A percentile compares a stretch with the other conserved stretches of the same genome.
These are phyloP conservation scores for Synaphobranchus kaupii DNA, from an alignment of 2,797 vertebrate species.

Conservation along the genomic window DNA sequence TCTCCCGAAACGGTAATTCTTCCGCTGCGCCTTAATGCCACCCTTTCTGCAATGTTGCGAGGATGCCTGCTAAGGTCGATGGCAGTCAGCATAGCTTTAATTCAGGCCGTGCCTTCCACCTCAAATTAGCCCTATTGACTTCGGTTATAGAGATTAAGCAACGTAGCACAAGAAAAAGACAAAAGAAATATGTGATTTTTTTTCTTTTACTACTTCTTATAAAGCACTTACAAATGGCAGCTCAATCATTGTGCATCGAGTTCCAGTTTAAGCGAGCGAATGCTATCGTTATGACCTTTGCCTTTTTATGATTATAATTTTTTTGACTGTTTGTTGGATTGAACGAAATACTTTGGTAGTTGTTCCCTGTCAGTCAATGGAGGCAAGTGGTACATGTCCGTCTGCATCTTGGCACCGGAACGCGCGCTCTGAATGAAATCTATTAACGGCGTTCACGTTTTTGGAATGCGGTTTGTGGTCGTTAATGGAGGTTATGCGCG, in stretches of 20 bases:
- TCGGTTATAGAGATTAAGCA: slow-evolving; percentile 42
- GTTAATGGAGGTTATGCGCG: neutral
- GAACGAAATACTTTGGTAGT: neutral
- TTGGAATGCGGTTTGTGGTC: neutral
- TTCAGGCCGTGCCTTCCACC: slow-evolving; percentile 56
- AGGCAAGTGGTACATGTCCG: neutral
- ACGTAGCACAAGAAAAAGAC: slow-evolving; percentile 50
- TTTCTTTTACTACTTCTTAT: neutral
- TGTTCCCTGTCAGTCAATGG: neutral
- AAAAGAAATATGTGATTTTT: slow-evolving; percentile 47
- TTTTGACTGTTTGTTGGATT: neutral
- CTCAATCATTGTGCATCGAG: slow-evolving; percentile 44
- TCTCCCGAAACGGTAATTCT: slow-evolving; percentile 79
- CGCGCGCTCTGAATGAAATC: neutral
- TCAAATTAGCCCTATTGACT: slow-evolving; percentile 53
- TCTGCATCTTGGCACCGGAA: neutral
- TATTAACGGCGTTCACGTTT: neutral
- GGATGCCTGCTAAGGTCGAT: slow-evolving; percentile 61
- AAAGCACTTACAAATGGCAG: slow-evolving; percentile 52
- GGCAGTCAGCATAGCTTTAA: slow-evolving; percentile 69
- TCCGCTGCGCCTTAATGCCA: slow-evolving; percentile 78
- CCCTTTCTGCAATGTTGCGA: slow-evolving; percentile 73
- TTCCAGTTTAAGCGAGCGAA: slow-evolving; percentile 1
- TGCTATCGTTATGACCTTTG: neutral
- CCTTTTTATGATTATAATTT: neutral